Conservation (phyloP, 2,888 invertebrate species). For the Aleiodes alternator region DNA sequence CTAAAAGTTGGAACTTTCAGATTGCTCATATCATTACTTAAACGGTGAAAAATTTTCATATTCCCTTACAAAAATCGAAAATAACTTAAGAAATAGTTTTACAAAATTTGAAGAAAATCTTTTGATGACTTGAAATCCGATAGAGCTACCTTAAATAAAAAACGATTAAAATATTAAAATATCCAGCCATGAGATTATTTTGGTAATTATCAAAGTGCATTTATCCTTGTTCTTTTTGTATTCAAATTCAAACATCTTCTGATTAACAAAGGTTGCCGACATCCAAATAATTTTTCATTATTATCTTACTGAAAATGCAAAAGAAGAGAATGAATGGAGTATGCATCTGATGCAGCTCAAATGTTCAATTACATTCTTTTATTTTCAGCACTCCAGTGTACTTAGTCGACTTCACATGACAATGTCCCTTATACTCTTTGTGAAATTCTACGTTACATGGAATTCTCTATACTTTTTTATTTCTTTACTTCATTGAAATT, state of each 20-base stretch:
- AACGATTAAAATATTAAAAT: no score
- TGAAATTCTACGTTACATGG: constrained; percentile 34
- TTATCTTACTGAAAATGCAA: background rate
- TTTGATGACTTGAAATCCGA: no score
- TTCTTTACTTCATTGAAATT: constrained; percentile 31
- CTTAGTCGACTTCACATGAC: constrained; percentile 41
- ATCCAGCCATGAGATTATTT: no score
- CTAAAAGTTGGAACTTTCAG: no score
- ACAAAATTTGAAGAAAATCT: no score
- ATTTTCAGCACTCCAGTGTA: constrained; percentile 45
- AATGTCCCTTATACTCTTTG: constrained; percentile 37
- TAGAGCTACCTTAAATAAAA: no score
- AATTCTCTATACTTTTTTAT: constrained; percentile 41
- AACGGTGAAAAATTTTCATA: no score
- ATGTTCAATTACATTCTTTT: constrained; percentile 42
- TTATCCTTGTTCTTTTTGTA: no score
- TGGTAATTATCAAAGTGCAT: no score
- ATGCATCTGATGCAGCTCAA: constrained; percentile 32
- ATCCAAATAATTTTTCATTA: background rate
- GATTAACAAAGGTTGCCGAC: background rate
- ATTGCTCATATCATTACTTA: no score
- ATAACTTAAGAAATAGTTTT: no score
- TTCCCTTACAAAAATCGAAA: no score
- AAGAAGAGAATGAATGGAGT: background rate
- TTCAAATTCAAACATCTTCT: background rate